Conservation (phyloP, 2,113 vertebrate species). For the Gymnobelideus leadbeateri region DNA sequence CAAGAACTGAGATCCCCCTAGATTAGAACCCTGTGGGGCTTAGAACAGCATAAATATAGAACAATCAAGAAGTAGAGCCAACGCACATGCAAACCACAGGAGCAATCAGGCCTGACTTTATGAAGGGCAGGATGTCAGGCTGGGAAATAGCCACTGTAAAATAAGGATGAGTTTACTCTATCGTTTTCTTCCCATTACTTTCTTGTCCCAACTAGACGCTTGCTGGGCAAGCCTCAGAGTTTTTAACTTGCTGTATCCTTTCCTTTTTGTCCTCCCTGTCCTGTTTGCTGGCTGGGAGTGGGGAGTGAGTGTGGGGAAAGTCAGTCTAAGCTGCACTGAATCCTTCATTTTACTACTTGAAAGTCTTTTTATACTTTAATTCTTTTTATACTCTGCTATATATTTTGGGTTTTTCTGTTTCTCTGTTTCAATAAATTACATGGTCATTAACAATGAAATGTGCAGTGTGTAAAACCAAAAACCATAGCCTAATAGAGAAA, state of each 20-base stretch:
- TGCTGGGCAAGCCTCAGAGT: too few species aligned
- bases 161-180: neutral
- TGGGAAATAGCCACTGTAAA: neutral
- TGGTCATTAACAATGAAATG: neutral
- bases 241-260: neutral
- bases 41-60: too few species aligned
- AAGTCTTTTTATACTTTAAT: neutral
- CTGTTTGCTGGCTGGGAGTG: neutral
- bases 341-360: neutral
- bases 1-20: neutral
- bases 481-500: neutral
- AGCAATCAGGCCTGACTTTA: neutral
- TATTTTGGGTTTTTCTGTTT: neutral
- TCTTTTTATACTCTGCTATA: neutral
- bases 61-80: neutral
- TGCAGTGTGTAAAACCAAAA: neutral
- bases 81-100: neutral
- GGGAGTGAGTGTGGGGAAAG: neutral
- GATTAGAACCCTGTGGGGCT: too few species aligned
- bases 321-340: neutral
- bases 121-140: neutral
- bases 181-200: neutral
- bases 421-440: neutral
- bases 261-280: neutral
- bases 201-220: neutral